Evolutionary conservation across 2,888 invertebrate species (phyloP).

Genomic region (Diploptera punctata): DNA sequence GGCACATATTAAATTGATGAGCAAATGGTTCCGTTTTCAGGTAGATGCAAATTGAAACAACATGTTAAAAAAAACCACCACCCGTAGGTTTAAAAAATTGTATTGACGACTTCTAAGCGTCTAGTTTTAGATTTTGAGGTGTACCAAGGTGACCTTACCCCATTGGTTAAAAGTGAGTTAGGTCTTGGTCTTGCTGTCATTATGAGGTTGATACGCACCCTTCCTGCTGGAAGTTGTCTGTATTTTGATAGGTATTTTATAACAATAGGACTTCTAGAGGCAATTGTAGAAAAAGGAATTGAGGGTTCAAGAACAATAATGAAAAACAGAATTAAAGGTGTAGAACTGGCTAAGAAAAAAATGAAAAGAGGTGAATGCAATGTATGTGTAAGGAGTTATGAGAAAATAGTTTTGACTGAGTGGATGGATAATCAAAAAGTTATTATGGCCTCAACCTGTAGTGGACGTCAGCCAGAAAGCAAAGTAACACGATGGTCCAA

Average conservation of each 20-base stretch:
- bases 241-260: too few relatives aligned
- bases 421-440: neutral
- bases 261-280: too few relatives aligned
- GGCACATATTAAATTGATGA: neutral
- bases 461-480: neutral
- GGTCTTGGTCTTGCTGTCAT: too few relatives aligned
- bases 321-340: neutral
- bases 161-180: neutral
- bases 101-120: neutral
- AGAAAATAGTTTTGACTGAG: neutral
- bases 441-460: neutral
- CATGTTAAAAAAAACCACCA: neutral
- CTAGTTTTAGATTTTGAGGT: neutral
- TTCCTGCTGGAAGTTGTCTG: too few relatives aligned
- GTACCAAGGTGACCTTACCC: neutral
- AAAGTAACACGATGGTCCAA: neutral
- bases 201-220: too few relatives aligned
- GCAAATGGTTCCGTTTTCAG: neutral
- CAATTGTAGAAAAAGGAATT: too few relatives aligned
- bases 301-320: neutral
- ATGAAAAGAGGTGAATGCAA: neutral
- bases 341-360: neutral
- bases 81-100: slow-evolving; percentile 9
- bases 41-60: neutral
- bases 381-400: neutral